These are phyloP conservation scores for Eupithecia exiguata DNA, from an alignment of 2,888 invertebrate genomes.

Conservation along the genomic window DNA sequence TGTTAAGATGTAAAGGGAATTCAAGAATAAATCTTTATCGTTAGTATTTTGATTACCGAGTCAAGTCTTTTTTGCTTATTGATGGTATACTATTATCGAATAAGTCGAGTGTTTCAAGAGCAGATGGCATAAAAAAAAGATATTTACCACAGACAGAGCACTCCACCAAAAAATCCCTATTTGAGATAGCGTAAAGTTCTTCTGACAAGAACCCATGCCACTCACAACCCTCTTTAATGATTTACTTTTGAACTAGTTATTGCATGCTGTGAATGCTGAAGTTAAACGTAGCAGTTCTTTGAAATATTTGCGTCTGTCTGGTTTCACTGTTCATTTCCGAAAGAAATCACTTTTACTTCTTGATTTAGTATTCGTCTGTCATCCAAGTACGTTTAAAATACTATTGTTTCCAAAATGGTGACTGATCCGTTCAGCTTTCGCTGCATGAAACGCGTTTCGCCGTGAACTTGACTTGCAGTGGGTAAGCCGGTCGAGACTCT, in stretches of 20 bases:
- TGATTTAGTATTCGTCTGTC: slow-evolving; percentile 29
- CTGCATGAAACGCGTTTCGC: slow-evolving; percentile 42
- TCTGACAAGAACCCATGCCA: slow-evolving; percentile 8
- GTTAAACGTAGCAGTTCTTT: slow-evolving; percentile 5
- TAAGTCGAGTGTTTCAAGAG: background rate
- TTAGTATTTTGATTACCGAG: background rate
- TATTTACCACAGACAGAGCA: background rate
- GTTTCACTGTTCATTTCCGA: slow-evolving; percentile 29
- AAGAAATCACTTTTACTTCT: slow-evolving; percentile 33
- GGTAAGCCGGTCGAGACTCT: slow-evolving; percentile 44
- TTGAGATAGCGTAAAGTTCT: background rate
- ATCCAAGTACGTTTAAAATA: slow-evolving; percentile 22
- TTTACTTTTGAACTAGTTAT: slow-evolving; percentile 8
- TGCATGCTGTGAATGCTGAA: slow-evolving; percentile 14
- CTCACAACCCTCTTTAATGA: slow-evolving; percentile 14
- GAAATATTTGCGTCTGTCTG: background rate
- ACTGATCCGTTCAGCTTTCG: slow-evolving; percentile 43
- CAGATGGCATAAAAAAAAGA: background rate
- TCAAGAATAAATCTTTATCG: background rate
- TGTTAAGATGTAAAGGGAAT: background rate
- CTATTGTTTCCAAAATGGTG: slow-evolving; percentile 41
- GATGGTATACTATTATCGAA: background rate
- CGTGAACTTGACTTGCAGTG: slow-evolving; percentile 40
- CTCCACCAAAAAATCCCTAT: background rate
- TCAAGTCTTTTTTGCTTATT: background rate